A percentile compares a stretch with the other conserved stretches of the same genome.
Evolutionary conservation across 2,888 invertebrate species (phyloP).

Genomic region (Tetragnatha montana): DNA sequence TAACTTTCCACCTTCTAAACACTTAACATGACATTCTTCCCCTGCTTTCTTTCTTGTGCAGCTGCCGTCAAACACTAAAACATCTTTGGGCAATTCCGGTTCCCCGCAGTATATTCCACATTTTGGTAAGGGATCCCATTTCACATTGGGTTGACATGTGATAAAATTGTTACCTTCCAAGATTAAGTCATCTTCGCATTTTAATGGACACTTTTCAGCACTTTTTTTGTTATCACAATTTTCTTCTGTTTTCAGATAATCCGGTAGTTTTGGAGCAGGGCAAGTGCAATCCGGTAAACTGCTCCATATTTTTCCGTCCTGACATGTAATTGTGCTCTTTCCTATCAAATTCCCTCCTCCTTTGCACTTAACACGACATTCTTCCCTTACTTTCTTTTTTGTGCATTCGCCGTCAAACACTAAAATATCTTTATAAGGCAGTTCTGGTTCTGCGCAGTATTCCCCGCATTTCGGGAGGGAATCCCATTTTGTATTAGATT

Average conservation of each 20-base stretch:
- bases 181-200: background rate
- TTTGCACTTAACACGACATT: background rate
- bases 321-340: background rate
- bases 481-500: slow-evolving; percentile 14
- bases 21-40: background rate
- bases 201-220: background rate
- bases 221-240: background rate
- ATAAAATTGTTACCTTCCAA: background rate
- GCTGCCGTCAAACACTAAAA: background rate
- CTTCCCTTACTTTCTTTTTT: background rate
- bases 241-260: background rate
- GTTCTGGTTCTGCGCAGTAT: background rate
- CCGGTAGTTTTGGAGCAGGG: background rate
- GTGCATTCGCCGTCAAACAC: background rate
- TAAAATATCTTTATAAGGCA: background rate
- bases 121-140: background rate
- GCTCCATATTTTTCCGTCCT: background rate
- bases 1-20: background rate
- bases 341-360: slow-evolving; percentile 3
- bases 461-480: background rate
- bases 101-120: background rate
- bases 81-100: background rate
- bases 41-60: background rate
- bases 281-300: slow-evolving; percentile 16
- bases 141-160: background rate